Base-by-base conservation (phyloP, 2,797 vertebrate genomes). In the Pogonophryne albipinna region DNA sequence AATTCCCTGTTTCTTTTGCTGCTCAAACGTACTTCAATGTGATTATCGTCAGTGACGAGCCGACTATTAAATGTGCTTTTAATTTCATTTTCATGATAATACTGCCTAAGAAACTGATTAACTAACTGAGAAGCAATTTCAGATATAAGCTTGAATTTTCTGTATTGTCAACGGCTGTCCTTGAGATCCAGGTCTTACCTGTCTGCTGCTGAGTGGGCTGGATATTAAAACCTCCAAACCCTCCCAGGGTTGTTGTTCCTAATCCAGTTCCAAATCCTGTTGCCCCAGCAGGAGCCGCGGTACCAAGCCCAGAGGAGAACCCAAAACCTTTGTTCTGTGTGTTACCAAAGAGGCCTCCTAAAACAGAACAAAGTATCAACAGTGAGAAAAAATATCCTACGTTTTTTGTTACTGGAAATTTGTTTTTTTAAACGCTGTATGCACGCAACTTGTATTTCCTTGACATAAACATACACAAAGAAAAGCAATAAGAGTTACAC, bases 281-380 rank as follows among this genome's bases (percentile, higher is more conserved):
- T 65, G 94, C 83, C 44, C 95, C 94, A 20, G 96, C 71, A 75
- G 95, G 92, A 0, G 95, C 68, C 5, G 87, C 92, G 11, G 96
- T 58, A 41, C 97, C 97, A 74, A 99, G 97, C 51, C 94, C 94
- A 50, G 97, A 94, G 1, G 97, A 95, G 86, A 99, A 99, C 66
- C 97, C 97, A 92, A 99, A 99, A 11, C 96, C 96, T 95, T 99
- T 99, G 91, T 97, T 99, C 91, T 97, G 98, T 6, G 96, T 95
- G 90, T 91, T 95, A 80, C 97, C 96, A 58, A 99, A 99, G 46
- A 99, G 92, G 20, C 97, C 93, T 92, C 94, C 90, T 90, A 74
- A 73, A 87, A 90, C 1, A 89, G 66, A 87, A 51, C 15, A 53
- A 66, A 2, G 42, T n/a, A 13, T 12, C 12, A 57, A 72, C 8